A percentile compares a stretch with the other conserved stretches of the same genome.
phyloP scores from a whole-genome alignment of 2,797 vertebrate species.

The Ptychobarbus kaznakovi region DNA sequence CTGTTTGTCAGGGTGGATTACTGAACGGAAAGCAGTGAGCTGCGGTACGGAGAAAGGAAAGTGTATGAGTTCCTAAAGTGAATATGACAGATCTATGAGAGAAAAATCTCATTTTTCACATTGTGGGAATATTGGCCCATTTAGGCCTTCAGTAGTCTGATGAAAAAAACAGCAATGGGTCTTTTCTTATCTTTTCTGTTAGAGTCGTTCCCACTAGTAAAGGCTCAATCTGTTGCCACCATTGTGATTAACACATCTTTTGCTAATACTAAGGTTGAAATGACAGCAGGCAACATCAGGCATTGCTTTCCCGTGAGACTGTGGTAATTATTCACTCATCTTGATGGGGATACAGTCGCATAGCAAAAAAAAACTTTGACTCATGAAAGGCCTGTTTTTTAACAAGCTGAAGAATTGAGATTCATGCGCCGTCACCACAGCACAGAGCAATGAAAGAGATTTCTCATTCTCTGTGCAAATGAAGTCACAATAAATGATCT shows the following conservation, averaged over 20 bases:
- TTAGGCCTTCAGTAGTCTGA: slow-evolving; percentile 44
- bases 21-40: slow-evolving; percentile 28
- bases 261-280: slow-evolving; percentile 2
- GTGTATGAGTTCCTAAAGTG: slow-evolving; percentile 52
- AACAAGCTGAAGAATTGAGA: slow-evolving; percentile 48
- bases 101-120: slow-evolving; percentile 46
- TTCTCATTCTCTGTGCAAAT: slow-evolving; percentile 50
- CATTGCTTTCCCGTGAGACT: slow-evolving; percentile 6
- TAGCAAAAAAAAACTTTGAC: slow-evolving; percentile 22
- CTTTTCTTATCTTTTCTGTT: slow-evolving; percentile 42
- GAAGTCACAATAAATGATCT: slow-evolving; percentile 57
- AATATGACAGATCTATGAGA: slow-evolving; percentile 59
- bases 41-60: slow-evolving; percentile 36
- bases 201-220: slow-evolving; percentile 18
- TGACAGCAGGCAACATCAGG: background rate
- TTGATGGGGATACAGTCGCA: background rate
- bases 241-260: slow-evolving; percentile 22
- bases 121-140: slow-evolving; percentile 47
- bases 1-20: slow-evolving; percentile 53
- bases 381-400: slow-evolving; percentile 37
- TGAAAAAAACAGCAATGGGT: slow-evolving; percentile 49
- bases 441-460: slow-evolving; percentile 24
- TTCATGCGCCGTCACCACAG: slow-evolving; percentile 13
- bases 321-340: slow-evolving; percentile 8
- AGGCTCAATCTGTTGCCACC: slow-evolving; percentile 37